Conservation (phyloP, 1,140 invertebrate species). For the Heliothis subflexa region DNA sequence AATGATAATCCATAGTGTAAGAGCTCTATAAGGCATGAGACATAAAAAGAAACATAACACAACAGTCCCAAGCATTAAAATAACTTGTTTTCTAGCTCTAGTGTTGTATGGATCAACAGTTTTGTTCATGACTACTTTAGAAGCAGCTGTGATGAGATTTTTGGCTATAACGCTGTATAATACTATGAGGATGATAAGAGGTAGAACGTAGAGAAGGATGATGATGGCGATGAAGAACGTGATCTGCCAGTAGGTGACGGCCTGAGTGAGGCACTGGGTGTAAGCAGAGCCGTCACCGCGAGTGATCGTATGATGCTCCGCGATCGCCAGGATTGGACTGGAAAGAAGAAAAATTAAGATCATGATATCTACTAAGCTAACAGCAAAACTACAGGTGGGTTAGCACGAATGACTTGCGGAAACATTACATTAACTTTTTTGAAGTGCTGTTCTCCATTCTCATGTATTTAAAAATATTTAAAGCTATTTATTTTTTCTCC, state of each 20-base stretch:
- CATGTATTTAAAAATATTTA: too few species aligned
- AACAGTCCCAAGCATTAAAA: conserved; percentile 94
- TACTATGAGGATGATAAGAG: conserved; percentile 90
- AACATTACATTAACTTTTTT: too few species aligned
- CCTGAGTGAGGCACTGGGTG: conserved; percentile 89
- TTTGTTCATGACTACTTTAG: conserved; percentile 87
- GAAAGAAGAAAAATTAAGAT: conserved; percentile 74
- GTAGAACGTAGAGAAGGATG: conserved; percentile 91
- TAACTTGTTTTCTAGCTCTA: conserved; percentile 90
- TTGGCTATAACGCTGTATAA: conserved; percentile 92
- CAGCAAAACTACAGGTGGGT: neutral
- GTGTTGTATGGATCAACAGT: conserved; percentile 88
- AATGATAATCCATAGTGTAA: conserved; percentile 93
- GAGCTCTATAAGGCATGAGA: conserved; percentile 93
- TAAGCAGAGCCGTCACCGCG: conserved; percentile 86
- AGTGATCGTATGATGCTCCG: conserved; percentile 87
- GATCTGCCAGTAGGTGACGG: conserved; percentile 89
- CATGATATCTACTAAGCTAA: conserved; percentile 32
- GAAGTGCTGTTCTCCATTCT: too few species aligned
- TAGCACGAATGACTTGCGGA: too few species aligned
- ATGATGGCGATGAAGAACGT: conserved; percentile 91
- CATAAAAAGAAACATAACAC: conserved; percentile 95
- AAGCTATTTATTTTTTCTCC: too few species aligned
- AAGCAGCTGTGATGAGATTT: conserved; percentile 89
- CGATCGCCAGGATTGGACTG: conserved; percentile 89